phyloP scores from a whole-genome alignment of 2,797 vertebrate genomes.

The Propithecus perrieri region DNA sequence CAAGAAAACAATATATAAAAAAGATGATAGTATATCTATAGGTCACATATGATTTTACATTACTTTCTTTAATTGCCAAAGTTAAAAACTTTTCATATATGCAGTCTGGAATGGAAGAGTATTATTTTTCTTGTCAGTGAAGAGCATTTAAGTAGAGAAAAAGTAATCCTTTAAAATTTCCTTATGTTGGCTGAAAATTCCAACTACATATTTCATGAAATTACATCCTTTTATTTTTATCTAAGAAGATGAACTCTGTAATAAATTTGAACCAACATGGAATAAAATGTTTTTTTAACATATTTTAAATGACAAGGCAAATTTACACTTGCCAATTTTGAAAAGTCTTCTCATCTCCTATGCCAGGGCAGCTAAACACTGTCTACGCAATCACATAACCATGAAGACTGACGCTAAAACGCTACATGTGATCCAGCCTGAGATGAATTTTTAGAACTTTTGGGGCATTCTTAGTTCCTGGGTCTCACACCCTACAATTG shows the following conservation, averaged over 20 bases:
- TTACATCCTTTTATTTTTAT: not conserved
- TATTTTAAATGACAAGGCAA: not conserved
- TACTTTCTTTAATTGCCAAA: conserved; percentile 41
- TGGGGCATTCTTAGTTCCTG: too few species aligned
- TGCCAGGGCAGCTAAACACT: not conserved
- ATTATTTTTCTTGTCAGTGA: not conserved
- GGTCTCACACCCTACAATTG: not conserved
- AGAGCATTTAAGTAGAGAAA: not conserved
- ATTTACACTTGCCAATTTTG: not conserved
- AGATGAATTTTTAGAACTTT: not conserved
- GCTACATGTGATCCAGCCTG: not conserved
- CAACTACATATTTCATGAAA: not conserved
- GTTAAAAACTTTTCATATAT: conserved; percentile 27
- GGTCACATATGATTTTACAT: not conserved
- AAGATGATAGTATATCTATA: not conserved
- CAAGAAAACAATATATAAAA: not conserved
- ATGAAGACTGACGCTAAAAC: too few species aligned
- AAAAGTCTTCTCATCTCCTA: not conserved
- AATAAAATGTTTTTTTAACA: not conserved
- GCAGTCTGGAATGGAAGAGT: not conserved
- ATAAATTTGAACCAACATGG: not conserved
- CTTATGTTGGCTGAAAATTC: not conserved
- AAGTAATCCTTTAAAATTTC: not conserved
- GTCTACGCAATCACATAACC: not conserved
- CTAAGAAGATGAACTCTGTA: not conserved